These are phyloP conservation scores for Eptesicus fuscus DNA, from an alignment of 2,113 vertebrate species.

Conservation along the genomic window DNA sequence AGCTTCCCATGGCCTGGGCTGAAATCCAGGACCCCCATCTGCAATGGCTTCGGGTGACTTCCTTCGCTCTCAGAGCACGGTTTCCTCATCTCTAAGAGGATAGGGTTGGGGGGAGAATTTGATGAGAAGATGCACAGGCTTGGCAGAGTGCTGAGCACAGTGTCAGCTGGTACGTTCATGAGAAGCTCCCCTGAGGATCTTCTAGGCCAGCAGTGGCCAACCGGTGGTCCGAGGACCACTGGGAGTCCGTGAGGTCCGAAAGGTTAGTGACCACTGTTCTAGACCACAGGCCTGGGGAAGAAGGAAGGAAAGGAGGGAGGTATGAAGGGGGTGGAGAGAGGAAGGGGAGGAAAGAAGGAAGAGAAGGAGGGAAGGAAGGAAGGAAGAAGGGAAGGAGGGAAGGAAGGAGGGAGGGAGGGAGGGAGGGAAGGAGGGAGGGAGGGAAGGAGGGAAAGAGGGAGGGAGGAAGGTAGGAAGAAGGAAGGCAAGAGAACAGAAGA, in stretches of 20 bases:
- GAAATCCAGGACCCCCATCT: neutral
- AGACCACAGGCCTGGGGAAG: neutral
- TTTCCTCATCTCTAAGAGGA: neutral
- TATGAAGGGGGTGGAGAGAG: accelerated
- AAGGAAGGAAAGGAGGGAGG: neutral
- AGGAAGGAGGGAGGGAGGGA: accelerated
- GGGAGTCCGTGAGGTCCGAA: too few species aligned
- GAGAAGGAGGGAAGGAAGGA: accelerated
- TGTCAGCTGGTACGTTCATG: neutral
- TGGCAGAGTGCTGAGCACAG: neutral
- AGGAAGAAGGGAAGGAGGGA: accelerated
- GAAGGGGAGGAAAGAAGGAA: accelerated
- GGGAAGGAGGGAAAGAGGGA: accelerated
- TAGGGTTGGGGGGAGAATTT: too few species aligned
- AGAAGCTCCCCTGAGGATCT: neutral
- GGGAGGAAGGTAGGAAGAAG: accelerated
- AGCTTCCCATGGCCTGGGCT: neutral
- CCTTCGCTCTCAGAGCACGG: neutral
- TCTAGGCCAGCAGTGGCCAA: neutral
- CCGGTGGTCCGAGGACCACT: too few species aligned
- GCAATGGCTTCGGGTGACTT: too few species aligned
- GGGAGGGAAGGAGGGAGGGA: accelerated
- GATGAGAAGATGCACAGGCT: neutral
- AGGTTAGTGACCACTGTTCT: too few species aligned
- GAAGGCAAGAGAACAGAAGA: neutral